These are phyloP conservation scores for Sebastes itinus DNA, from an alignment of 2,797 vertebrate genomes.

Conservation along the genomic window DNA sequence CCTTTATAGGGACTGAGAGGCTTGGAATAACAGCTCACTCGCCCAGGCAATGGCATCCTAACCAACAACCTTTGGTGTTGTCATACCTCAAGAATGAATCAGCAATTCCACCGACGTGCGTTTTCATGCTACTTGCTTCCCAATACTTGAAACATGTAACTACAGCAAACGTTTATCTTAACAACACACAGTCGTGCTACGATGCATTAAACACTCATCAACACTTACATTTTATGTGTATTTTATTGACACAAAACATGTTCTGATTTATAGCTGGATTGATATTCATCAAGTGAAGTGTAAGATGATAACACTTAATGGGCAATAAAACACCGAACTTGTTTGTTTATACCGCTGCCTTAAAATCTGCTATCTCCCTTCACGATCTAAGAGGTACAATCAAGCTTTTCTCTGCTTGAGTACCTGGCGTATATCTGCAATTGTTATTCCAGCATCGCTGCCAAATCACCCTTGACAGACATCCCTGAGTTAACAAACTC, in stretches of 20 bases:
- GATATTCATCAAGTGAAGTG: not conserved
- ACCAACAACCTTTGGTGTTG: slow-evolving; percentile 62
- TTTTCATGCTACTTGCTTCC: slow-evolving; percentile 38
- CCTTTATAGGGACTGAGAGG: slow-evolving; percentile 23
- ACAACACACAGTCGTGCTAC: not conserved
- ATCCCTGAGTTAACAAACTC: slow-evolving; percentile 57
- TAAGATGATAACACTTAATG: slow-evolving; percentile 23
- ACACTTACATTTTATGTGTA: not conserved
- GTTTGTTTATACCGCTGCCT: slow-evolving; percentile 28
- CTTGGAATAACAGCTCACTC: slow-evolving; percentile 17
- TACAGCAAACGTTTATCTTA: slow-evolving; percentile 14
- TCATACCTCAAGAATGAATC: slow-evolving; percentile 67
- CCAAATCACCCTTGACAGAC: slow-evolving; percentile 59
- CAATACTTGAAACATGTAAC: slow-evolving; percentile 24
- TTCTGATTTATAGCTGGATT: not conserved
- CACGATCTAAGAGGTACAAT: slow-evolving; percentile 47
- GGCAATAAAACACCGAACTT: slow-evolving; percentile 12
- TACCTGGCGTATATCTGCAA: slow-evolving; percentile 39
- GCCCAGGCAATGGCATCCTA: slow-evolving; percentile 40
- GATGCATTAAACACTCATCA: not conserved
- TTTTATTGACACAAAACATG: not conserved
- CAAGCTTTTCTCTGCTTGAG: slow-evolving; percentile 56
- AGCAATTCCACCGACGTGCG: slow-evolving; percentile 27
- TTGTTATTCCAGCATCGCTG: slow-evolving; percentile 65
- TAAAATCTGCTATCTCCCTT: slow-evolving; percentile 41